A percentile compares a stretch with the other conserved stretches of the same genome.
Evolutionary conservation across 2,888 invertebrate species (phyloP).

Genomic region (Fragum sueziense): DNA sequence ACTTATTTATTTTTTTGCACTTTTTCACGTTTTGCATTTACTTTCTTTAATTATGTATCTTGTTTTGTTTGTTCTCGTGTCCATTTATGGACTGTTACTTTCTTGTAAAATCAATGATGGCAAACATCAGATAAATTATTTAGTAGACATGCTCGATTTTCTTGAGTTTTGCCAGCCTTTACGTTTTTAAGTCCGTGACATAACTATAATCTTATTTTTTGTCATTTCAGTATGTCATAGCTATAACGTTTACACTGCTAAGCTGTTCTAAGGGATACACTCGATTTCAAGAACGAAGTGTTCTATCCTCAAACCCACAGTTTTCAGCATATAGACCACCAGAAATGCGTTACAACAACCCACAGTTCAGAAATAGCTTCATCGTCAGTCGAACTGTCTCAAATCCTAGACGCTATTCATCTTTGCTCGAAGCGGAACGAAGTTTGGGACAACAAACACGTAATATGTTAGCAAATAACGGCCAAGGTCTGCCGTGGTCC

Average conservation of each 20-base stretch:
- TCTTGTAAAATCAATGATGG: too few species aligned
- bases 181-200: too few species aligned
- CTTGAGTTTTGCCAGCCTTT: too few species aligned
- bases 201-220: too few species aligned
- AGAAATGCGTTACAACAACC: neutral
- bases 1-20: too few species aligned
- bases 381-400: neutral
- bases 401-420: neutral
- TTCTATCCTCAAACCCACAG: neutral
- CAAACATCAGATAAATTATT: too few species aligned
- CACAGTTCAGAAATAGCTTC: conserved; percentile 9
- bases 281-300: neutral
- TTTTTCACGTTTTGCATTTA: too few species aligned
- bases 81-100: too few species aligned
- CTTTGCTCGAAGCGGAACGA: neutral
- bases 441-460: neutral
- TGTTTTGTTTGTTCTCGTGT: too few species aligned
- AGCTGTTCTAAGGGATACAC: neutral
- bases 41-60: too few species aligned
- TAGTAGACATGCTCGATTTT: too few species aligned
- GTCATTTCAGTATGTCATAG: neutral
- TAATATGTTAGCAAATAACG: neutral
- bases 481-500: conserved; percentile 21
- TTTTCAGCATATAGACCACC: neutral
- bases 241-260: neutral